Conservation (phyloP, 2,888 invertebrate genomes). For the Sphinx pinastri region DNA sequence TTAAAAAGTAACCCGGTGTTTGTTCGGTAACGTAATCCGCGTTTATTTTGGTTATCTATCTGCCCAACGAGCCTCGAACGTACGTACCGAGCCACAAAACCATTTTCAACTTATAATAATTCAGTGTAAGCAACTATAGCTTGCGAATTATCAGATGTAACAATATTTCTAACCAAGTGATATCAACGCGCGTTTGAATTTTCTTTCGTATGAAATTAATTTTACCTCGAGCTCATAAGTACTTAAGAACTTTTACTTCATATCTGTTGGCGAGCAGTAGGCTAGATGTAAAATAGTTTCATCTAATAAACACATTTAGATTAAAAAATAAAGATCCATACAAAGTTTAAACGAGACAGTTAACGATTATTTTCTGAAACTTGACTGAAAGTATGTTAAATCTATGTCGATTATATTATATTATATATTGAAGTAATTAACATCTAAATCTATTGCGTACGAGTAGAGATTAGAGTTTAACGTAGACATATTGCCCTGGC, state of each 20-base stretch:
- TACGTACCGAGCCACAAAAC: neutral
- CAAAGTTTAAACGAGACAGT: neutral
- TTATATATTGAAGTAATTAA: no score
- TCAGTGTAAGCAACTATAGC: neutral
- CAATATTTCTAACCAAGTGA: neutral
- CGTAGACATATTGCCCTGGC: no score
- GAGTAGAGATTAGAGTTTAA: no score
- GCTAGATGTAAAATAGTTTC: no score
- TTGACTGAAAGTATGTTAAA: no score
- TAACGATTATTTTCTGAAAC: neutral
- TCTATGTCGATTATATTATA: no score
- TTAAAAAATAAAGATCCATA: no score
- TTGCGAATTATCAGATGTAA: no score
- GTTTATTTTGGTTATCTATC: constrained; percentile 21
- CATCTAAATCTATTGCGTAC: no score
- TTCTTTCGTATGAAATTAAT: neutral
- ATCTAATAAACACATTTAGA: no score
- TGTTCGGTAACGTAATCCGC: constrained; percentile 19
- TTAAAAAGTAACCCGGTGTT: constrained; percentile 33
- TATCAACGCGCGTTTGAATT: neutral
- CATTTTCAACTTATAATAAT: neutral
- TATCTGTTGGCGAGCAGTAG: neutral
- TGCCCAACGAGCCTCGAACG: constrained; percentile 19
- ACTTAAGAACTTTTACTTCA: no score
- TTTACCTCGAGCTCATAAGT: neutral